A percentile compares a stretch with the other conserved stretches of the same genome.
phyloP scores from a whole-genome alignment of 2,888 invertebrate genomes.

The Halocaridina rubra region DNA sequence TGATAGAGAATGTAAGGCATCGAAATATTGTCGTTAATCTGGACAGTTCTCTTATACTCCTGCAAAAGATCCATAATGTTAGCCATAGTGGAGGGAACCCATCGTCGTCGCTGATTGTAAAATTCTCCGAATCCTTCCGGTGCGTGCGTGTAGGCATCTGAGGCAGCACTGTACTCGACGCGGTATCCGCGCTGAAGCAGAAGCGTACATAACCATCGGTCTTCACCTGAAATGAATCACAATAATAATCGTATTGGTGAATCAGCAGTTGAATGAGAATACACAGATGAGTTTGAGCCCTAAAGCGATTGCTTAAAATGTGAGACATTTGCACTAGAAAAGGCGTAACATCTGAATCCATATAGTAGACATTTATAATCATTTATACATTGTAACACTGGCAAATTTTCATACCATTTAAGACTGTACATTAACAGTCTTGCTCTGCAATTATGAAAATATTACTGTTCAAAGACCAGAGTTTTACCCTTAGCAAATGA shows the following conservation, averaged over 20 bases:
- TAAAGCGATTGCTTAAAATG: neutral
- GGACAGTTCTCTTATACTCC: constrained; percentile 92
- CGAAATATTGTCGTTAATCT: constrained; percentile 97
- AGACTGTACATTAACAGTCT: neutral
- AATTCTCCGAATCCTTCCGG: constrained; percentile 98
- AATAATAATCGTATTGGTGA: too few relatives aligned
- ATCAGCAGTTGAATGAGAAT: neutral
- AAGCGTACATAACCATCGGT: constrained; percentile 98
- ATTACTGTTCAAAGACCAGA: too few relatives aligned
- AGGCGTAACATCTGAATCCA: too few relatives aligned
- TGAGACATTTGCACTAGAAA: too few relatives aligned
- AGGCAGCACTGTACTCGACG: constrained; percentile 98
- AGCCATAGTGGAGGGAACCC: constrained; percentile 99
- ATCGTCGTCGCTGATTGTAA: constrained; percentile 96
- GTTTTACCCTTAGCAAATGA: too few relatives aligned
- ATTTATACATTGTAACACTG: too few relatives aligned
- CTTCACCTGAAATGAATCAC: constrained; percentile 84
- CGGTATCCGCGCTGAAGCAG: constrained; percentile 96
- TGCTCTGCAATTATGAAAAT: neutral
- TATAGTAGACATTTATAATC: neutral
- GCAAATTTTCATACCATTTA: too few relatives aligned
- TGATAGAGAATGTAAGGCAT: constrained; percentile 90
- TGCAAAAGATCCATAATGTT: constrained; percentile 96
- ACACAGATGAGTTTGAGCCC: too few relatives aligned
- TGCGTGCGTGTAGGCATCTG: constrained; percentile 97